Evolutionary conservation across 2,888 invertebrate genomes (phyloP).

Genomic region (Allygus modestus): DNA sequence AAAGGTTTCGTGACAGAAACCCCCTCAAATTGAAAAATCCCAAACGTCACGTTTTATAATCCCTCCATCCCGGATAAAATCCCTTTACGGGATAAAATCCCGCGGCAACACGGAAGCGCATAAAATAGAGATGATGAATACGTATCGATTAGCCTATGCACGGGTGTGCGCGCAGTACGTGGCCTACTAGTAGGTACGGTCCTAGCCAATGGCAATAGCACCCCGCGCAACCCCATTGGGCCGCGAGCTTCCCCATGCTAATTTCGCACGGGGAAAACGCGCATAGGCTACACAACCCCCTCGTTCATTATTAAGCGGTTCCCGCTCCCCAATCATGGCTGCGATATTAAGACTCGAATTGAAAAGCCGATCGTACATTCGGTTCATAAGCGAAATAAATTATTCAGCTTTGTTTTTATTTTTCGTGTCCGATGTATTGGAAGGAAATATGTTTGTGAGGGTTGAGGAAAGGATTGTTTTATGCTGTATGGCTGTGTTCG

Average conservation of each 20-base stretch:
- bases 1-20: no score
- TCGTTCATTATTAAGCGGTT: slow-evolving; percentile 9
- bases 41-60: no score
- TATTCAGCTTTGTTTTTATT: slow-evolving; percentile 31
- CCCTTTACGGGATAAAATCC: no score
- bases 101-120: no score
- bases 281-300: not conserved
- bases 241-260: slow-evolving; percentile 1
- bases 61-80: no score
- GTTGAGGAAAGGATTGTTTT: slow-evolving; percentile 1
- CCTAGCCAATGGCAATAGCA: not conserved
- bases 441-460: not conserved
- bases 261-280: not conserved
- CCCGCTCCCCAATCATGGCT: slow-evolving; percentile 9
- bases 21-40: no score
- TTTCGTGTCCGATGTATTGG: slow-evolving; percentile 8
- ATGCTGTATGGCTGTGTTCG: not conserved
- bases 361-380: not conserved
- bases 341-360: not conserved
- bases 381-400: slow-evolving; percentile 28
- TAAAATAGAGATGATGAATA: not conserved
- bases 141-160: slow-evolving; percentile 1
- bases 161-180: not conserved
- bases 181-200: not conserved
- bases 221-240: not conserved